phyloP scores from a whole-genome alignment of 2,797 vertebrate genomes.

The Rhabdomys pumilio region DNA sequence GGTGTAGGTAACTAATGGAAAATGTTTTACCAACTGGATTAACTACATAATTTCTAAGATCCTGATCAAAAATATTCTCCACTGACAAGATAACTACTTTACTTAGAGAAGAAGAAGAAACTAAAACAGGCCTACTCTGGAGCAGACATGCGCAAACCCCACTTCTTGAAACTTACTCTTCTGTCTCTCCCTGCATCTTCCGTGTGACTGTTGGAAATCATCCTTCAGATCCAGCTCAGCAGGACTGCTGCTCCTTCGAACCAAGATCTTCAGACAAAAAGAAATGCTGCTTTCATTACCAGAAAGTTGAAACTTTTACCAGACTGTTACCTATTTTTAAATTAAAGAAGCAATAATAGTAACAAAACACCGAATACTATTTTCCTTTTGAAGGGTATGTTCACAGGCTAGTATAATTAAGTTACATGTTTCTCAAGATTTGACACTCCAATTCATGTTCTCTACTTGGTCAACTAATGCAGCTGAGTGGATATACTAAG shows the following conservation, averaged over 20 bases:
- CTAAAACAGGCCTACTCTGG: neutral
- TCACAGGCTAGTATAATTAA: conserved; percentile 53
- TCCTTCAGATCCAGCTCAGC: conserved; percentile 92
- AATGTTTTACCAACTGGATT: conserved; percentile 6
- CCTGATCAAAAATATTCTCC: conserved; percentile 18
- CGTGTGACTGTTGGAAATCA: conserved; percentile 88
- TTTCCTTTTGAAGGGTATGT: conserved; percentile 53
- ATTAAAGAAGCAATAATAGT: conserved; percentile 65
- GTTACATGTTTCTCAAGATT: conserved; percentile 59
- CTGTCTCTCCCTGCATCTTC: conserved; percentile 90
- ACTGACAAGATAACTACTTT: neutral
- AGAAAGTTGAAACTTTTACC: conserved; percentile 54
- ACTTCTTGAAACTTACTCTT: conserved; percentile 92
- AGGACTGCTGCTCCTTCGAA: conserved; percentile 93
- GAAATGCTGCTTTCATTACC: conserved; percentile 45
- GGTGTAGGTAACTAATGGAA: neutral
- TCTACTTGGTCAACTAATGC: conserved; percentile 59
- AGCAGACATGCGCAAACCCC: neutral
- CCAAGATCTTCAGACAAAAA: conserved; percentile 89
- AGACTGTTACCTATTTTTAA: conserved; percentile 57
- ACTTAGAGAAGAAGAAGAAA: conserved; percentile 50
- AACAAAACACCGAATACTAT: conserved; percentile 51
- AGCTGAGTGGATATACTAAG: conserved; percentile 60
- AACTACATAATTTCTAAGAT: neutral
- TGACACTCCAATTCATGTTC: conserved; percentile 56